Evolutionary conservation across 2,113 vertebrate genomes (phyloP).

Genomic region (Antechinus flavipes): DNA sequence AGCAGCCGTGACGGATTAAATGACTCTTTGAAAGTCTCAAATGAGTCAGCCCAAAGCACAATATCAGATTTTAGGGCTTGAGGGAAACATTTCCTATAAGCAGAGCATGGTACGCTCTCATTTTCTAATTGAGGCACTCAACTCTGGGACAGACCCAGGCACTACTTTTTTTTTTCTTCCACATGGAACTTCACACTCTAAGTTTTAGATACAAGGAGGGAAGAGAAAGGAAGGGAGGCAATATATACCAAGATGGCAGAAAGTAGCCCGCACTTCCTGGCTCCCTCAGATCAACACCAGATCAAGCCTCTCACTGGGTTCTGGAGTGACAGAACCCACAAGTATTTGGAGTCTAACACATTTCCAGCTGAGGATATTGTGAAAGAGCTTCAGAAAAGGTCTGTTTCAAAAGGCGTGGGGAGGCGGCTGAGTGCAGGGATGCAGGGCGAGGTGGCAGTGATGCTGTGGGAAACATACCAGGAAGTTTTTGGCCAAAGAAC

Average conservation of each 20-base stretch:
- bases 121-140: not conserved
- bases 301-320: too few species aligned
- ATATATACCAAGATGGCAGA: not conserved
- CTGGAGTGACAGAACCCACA: too few species aligned
- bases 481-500: too few species aligned
- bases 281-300: too few species aligned
- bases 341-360: too few species aligned
- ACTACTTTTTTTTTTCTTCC: not conserved
- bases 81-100: slow-evolving; percentile 14
- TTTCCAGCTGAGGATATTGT: too few species aligned
- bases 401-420: too few species aligned
- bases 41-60: slow-evolving; percentile 8
- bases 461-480: too few species aligned
- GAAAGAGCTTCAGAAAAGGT: too few species aligned
- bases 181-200: not conserved
- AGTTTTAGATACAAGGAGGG: not conserved
- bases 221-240: not conserved
- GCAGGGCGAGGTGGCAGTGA: too few species aligned
- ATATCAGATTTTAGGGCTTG: slow-evolving; percentile 4
- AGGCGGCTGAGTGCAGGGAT: too few species aligned
- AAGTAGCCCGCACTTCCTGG: too few species aligned
- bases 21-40: slow-evolving; percentile 47
- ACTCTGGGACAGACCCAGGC: not conserved
- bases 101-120: slow-evolving; percentile 15
- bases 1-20: slow-evolving; percentile 44